A percentile compares a stretch with the other conserved stretches of the same genome.
phyloP scores from a whole-genome alignment of 2,113 vertebrate genomes.

The Eulemur rufifrons region DNA sequence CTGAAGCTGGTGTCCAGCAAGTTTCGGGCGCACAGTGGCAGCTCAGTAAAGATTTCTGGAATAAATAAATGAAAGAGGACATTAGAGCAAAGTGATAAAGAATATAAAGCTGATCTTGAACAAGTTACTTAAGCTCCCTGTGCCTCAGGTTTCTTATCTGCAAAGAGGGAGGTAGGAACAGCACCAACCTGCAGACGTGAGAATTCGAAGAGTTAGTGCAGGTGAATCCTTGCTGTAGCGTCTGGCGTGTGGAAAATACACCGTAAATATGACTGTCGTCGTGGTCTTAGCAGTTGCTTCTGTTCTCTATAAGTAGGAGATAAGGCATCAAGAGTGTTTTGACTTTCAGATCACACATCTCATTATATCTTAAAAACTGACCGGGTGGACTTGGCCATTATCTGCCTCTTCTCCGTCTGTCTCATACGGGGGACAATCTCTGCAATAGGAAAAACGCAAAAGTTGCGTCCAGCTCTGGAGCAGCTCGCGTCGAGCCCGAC shows the following conservation, averaged over 20 bases:
- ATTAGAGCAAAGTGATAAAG: background rate
- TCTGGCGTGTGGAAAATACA: background rate
- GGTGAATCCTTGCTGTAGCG: background rate
- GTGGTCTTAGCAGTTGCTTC: background rate
- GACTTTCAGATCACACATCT: background rate
- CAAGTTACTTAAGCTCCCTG: background rate
- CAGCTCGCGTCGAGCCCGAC: background rate
- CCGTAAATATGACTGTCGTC: background rate
- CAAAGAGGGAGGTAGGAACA: background rate
- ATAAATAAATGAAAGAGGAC: background rate
- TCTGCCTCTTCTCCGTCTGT: fast-evolving
- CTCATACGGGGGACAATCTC: background rate
- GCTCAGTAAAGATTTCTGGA: background rate
- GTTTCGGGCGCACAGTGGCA: background rate
- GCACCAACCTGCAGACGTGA: background rate
- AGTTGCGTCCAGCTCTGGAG: no score
- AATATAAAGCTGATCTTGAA: background rate
- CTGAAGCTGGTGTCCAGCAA: no score
- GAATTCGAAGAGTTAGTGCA: background rate
- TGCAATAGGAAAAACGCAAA: background rate
- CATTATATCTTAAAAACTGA: background rate
- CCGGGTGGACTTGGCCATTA: background rate
- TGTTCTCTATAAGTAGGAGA: background rate
- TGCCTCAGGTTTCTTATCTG: background rate
- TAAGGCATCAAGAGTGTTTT: background rate